Evolutionary conservation across 2,113 vertebrate species (phyloP), one percentile per base, ranked within the genome.

Genomic region (Garra rufa): DNA sequence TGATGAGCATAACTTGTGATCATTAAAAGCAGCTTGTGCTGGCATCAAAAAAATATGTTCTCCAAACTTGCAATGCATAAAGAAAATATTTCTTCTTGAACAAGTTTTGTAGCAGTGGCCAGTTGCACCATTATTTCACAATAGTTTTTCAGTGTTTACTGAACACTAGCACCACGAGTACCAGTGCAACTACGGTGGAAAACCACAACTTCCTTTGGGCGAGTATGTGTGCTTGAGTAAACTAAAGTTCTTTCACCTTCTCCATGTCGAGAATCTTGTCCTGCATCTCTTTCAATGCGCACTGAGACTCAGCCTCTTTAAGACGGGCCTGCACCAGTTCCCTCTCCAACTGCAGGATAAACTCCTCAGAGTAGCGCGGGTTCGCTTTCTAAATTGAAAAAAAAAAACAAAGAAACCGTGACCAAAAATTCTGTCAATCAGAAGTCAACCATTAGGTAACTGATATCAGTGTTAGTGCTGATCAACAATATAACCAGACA

Each of bases 211-310:
- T 21, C 6, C 21, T 71, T 24, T 2, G 13, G 69, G 21, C 14
- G 4, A 24, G 0, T 24, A 24, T 73, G 21, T 73, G 38, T 24
- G 41, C n/a, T 46, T 44, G 13, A 9, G 11, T 34, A 46, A 24
- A 34, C 34, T 61, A 34, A 69, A 38, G 61, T 67, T n/a, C 1
- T 28, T 41, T 5, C 88, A 98, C 98, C 96, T 98, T 97, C 91
- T 99, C 98, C 81, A 99, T 97, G 46, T 98, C 97, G 82, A 99
- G 93, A 89, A 99, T 94, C 92, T 99, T 99, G 94, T 99, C 98
- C 88, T 99, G 98, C 98, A 99, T 99, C 90, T 99, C 98, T 90
- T 97, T 99, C 82, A 99, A 93, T 0, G 98, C 98, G 89, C 97
- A 99, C 85, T 97, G 97, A 82, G 98, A 97, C 89, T 99, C 98